Percentiles rank a stretch among this genome's conserved stretches.
These are phyloP conservation scores for Hylaea fasciaria DNA, from an alignment of 2,888 invertebrate genomes.

Conservation along the genomic window DNA sequence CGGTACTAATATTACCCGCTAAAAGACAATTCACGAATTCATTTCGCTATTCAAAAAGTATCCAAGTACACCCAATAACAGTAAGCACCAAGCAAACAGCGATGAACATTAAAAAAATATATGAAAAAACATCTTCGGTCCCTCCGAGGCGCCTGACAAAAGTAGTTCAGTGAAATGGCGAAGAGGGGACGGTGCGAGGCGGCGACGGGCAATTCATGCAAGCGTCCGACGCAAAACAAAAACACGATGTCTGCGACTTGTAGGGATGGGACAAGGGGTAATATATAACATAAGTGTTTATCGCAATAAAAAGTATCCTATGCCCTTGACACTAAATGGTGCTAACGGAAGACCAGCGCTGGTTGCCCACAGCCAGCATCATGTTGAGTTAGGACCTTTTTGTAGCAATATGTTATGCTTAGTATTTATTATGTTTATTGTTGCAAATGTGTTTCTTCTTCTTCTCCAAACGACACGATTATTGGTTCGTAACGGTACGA, in stretches of 20 bases:
- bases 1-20: too few species aligned
- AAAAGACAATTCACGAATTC: not conserved
- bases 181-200: conserved; percentile 55
- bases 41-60: not conserved
- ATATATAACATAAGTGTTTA: too few species aligned
- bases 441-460: too few species aligned
- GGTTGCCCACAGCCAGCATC: too few species aligned
- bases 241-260: conserved; percentile 33
- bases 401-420: too few species aligned
- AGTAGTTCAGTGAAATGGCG: conserved; percentile 53
- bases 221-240: conserved; percentile 46
- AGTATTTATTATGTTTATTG: too few species aligned
- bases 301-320: too few species aligned
- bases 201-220: conserved; percentile 63
- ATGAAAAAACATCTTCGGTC: conserved; percentile 22
- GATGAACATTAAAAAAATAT: conserved; percentile 26
- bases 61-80: not conserved
- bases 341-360: too few species aligned
- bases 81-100: conserved; percentile 17
- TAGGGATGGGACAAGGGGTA: conserved; percentile 40
- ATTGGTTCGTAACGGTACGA: too few species aligned
- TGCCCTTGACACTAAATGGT: too few species aligned
- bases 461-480: too few species aligned
- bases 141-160: conserved; percentile 27
- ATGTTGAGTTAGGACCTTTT: too few species aligned